Percentiles rank a stretch among this genome's conserved stretches.
These are phyloP conservation scores for Quadroppia sp. DNA, from an alignment of 2,888 invertebrate species.

Conservation along the genomic window DNA sequence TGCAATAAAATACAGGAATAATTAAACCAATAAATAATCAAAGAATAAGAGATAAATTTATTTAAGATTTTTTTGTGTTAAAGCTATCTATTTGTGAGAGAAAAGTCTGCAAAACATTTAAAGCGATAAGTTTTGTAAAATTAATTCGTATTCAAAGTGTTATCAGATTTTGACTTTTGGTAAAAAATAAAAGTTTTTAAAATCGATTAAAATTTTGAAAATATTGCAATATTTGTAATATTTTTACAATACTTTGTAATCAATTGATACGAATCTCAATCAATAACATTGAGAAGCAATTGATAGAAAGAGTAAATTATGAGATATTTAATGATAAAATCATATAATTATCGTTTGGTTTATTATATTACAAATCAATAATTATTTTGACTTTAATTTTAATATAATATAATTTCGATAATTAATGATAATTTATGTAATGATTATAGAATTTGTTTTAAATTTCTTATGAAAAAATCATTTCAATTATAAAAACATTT, in stretches of 20 bases:
- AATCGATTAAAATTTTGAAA: not conserved
- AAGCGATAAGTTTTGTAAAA: not conserved
- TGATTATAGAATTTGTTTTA: too few relatives aligned
- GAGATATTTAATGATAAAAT: not conserved
- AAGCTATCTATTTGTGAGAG: not conserved
- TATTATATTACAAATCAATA: not conserved
- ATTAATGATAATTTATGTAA: too few relatives aligned
- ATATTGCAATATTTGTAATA: too few relatives aligned
- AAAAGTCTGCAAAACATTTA: not conserved
- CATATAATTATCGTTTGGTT: not conserved
- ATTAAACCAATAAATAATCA: constrained; percentile 17
- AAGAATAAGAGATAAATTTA: not conserved
- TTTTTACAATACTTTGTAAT: too few relatives aligned
- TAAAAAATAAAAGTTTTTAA: not conserved
- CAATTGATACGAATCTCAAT: too few relatives aligned
- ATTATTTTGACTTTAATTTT: not conserved
- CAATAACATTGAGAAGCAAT: too few relatives aligned
- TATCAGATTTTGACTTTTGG: not conserved
- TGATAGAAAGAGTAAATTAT: too few relatives aligned
- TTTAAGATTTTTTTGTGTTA: not conserved
- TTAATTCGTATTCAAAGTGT: too few relatives aligned
- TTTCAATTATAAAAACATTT: too few relatives aligned
- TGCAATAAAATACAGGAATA: not conserved
- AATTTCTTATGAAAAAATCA: too few relatives aligned
- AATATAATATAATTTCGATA: too few relatives aligned